Conservation (phyloP, 2,888 invertebrate species). For the Pollenia griseotomentosa region DNA sequence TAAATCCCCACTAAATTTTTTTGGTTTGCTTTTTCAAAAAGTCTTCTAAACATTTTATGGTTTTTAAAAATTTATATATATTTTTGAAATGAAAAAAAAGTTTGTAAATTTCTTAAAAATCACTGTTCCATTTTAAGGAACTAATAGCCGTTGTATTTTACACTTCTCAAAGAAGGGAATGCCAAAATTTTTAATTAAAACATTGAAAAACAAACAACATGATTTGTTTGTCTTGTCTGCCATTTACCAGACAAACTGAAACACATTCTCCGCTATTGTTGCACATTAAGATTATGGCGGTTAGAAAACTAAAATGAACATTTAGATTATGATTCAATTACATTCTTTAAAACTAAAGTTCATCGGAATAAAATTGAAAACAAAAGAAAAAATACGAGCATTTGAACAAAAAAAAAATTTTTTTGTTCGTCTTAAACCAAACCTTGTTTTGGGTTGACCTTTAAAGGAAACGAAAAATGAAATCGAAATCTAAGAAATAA, state of each 20-base stretch:
- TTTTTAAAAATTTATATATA: no score
- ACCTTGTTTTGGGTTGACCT: constrained; percentile 61
- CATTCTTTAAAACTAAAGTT: constrained; percentile 63
- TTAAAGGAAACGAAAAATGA: constrained; percentile 53
- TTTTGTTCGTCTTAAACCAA: constrained; percentile 51
- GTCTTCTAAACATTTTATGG: no score
- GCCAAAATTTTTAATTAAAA: constrained; percentile 13
- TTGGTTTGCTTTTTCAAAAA: no score
- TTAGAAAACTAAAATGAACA: constrained; percentile 32
- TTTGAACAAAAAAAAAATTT: constrained; percentile 17
- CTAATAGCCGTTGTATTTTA: constrained; percentile 22
- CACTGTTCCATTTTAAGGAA: background rate
- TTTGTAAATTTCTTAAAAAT: background rate
- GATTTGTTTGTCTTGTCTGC: constrained; percentile 65
- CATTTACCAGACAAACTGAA: constrained; percentile 38
- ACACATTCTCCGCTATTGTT: constrained; percentile 11
- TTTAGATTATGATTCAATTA: constrained; percentile 72
- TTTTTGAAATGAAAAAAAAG: no score
- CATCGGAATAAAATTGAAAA: constrained; percentile 60
- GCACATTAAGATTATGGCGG: constrained; percentile 55
- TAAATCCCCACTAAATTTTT: no score
- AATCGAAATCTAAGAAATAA: constrained; percentile 39
- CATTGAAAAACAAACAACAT: constrained; percentile 45
- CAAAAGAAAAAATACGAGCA: constrained; percentile 18
- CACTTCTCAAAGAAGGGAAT: constrained; percentile 3